A percentile compares a stretch with the other conserved stretches of the same genome.
These are phyloP conservation scores for Zygaena filipendulae DNA, from an alignment of 2,888 invertebrate genomes.

Conservation along the genomic window DNA sequence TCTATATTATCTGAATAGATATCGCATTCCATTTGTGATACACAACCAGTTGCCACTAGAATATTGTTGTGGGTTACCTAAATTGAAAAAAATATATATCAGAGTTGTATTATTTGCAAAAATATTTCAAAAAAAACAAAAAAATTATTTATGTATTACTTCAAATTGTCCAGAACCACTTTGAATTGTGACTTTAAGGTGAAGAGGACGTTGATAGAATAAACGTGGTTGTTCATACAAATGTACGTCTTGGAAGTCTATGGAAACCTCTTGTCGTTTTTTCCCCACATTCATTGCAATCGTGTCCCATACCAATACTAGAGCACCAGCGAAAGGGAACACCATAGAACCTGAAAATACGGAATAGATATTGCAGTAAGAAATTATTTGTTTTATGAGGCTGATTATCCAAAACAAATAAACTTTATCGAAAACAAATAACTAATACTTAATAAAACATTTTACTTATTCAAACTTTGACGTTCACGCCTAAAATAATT, in stretches of 20 bases:
- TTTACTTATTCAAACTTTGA: too few relatives aligned
- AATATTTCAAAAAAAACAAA: background rate
- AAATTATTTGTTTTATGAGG: too few relatives aligned
- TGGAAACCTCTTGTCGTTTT: constrained; percentile 71
- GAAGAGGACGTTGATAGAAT: constrained; percentile 56
- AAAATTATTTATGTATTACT: constrained; percentile 35
- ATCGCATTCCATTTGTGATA: constrained; percentile 9
- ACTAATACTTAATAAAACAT: too few relatives aligned
- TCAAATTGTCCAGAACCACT: constrained; percentile 71
- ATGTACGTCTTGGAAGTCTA: constrained; percentile 75
- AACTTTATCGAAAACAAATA: too few relatives aligned
- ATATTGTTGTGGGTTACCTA: constrained; percentile 26
- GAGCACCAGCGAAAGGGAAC: constrained; percentile 81
- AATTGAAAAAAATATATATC: constrained; percentile 1
- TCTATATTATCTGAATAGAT: background rate
- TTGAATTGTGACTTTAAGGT: constrained; percentile 67
- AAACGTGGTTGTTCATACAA: constrained; percentile 68
- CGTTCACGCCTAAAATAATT: too few relatives aligned
- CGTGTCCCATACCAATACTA: constrained; percentile 78
- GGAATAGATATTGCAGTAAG: too few relatives aligned
- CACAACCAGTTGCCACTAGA: constrained; percentile 27
- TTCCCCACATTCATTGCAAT: constrained; percentile 68
- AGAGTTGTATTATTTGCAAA: background rate
- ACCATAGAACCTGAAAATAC: too few relatives aligned
- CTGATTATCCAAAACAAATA: too few relatives aligned